Percentiles rank a stretch among this genome's conserved stretches.
phyloP scores from a whole-genome alignment of 2,888 invertebrate genomes.

The Sinotaia quadrata region DNA sequence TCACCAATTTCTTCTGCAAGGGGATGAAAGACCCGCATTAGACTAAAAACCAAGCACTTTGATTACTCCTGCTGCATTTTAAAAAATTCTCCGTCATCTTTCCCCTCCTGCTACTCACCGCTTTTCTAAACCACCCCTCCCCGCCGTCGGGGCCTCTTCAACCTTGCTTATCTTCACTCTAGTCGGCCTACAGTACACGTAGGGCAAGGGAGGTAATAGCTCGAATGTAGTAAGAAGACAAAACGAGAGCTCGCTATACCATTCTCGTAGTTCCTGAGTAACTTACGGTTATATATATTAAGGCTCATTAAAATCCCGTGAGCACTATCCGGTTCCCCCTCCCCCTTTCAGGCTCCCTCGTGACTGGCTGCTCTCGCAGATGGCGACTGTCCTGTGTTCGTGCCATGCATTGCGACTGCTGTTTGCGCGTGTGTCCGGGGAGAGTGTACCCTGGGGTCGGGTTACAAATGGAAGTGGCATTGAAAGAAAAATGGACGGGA shows the following conservation, averaged over 20 bases:
- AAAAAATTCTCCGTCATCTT: not conserved
- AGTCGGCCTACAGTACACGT: no score
- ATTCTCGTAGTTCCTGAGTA: no score
- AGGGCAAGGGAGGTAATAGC: no score
- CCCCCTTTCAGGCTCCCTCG: not conserved
- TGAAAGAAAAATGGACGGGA: not conserved
- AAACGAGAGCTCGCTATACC: no score
- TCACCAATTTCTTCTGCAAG: no score
- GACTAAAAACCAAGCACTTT: no score
- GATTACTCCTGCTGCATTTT: no score
- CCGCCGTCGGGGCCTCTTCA: not conserved
- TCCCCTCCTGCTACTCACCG: not conserved
- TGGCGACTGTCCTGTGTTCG: slow-evolving; percentile 26
- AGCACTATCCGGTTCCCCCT: not conserved
- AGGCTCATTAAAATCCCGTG: slow-evolving; percentile 23
- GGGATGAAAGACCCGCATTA: no score
- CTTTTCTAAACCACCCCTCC: not conserved
- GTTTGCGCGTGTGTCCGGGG: slow-evolving; percentile 19
- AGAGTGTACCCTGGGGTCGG: not conserved
- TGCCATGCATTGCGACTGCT: slow-evolving; percentile 25
- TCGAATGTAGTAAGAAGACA: no score
- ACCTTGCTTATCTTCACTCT: slow-evolving; percentile 12
- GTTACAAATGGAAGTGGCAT: not conserved
- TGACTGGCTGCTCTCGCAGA: slow-evolving; percentile 6
- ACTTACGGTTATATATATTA: no score